Evolutionary conservation across 53 echinoderm and acorn worm species (phyloP), one percentile per base, ranked within the genome.

Genomic region (Apostichopus leukothele): DNA sequence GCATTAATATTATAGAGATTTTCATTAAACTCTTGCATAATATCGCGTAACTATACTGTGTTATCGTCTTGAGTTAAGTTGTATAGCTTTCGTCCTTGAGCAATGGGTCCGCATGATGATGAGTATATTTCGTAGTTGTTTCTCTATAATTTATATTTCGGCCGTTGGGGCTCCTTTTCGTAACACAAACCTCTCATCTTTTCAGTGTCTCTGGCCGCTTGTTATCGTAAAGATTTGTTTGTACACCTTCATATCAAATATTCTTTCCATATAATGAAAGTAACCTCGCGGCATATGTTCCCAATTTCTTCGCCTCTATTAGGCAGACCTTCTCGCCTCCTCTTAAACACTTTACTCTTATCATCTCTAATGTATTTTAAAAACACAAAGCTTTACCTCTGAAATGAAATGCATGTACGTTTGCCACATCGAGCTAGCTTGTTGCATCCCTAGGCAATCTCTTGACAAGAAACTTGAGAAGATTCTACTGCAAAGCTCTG

Each of bases 281-380:
- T 21, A 71, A 71, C 71, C 71, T 19, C n/a, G 16, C 71, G 71
- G 71, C 71, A 71, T 71, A n/a, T 71, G 7, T 71, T 71, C 14
- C 14, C 68, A n/a, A 18, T 71, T 19, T 71, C 71, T 71, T 71
- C 20, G n/a, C 71, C 71, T 71, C 71, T n/a, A 71, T 71, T n/a
- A 71, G 71, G 18, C 71, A 13, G 71, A 71, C 71, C 71, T 71
- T 71, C 54, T 79, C 18, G 51, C 79, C 52, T 81, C 81, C 81
- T 52, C 22, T 54, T 52, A 81, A 25, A 81, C 81, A 81, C 81
- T 55, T 81, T 53, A 18, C 71, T 71, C 71, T 18, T 71, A 18
- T 18, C 54, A 81, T 55, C 81, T 81, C 54, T 81, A 81, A 81
- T 81, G 81, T 81, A 54, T 81, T 81, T 81, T 54, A 81, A 81